Evolutionary conservation across 2,113 vertebrate genomes (phyloP).

Genomic region (Hippocampus barbouri): DNA sequence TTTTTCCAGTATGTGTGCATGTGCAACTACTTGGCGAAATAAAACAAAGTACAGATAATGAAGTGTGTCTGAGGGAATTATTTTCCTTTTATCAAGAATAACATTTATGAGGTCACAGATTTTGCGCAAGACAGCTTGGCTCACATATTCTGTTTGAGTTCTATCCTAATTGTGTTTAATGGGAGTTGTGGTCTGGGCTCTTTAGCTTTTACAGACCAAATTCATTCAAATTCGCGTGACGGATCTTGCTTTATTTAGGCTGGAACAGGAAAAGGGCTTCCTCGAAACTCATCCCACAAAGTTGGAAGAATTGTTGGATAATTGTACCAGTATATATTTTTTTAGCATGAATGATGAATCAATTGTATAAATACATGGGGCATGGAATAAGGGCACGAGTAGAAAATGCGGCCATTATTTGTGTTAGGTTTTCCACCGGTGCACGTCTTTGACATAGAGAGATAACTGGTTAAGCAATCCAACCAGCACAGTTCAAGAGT

Average conservation of each 20-base stretch:
- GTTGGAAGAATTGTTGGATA: background rate
- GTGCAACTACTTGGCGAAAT: no score
- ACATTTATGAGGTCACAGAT: background rate
- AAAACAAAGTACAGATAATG: background rate
- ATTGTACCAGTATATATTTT: background rate
- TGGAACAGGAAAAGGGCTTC: background rate
- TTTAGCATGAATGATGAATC: background rate
- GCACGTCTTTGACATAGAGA: background rate
- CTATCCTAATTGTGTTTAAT: background rate
- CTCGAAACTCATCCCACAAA: background rate
- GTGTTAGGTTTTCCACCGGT: background rate
- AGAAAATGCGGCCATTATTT: background rate
- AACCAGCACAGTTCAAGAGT: background rate
- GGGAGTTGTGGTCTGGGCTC: background rate
- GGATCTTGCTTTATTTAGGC: background rate
- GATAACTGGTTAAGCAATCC: background rate
- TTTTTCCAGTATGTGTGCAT: no score
- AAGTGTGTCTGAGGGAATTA: background rate
- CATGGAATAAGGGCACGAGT: background rate
- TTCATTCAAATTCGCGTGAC: background rate
- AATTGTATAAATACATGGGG: background rate
- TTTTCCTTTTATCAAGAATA: background rate
- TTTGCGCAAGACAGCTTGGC: background rate
- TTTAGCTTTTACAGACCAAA: background rate
- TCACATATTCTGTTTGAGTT: background rate